Evolutionary conservation across 2,113 vertebrate genomes (phyloP).

Genomic region (Cichladusa arquata): DNA sequence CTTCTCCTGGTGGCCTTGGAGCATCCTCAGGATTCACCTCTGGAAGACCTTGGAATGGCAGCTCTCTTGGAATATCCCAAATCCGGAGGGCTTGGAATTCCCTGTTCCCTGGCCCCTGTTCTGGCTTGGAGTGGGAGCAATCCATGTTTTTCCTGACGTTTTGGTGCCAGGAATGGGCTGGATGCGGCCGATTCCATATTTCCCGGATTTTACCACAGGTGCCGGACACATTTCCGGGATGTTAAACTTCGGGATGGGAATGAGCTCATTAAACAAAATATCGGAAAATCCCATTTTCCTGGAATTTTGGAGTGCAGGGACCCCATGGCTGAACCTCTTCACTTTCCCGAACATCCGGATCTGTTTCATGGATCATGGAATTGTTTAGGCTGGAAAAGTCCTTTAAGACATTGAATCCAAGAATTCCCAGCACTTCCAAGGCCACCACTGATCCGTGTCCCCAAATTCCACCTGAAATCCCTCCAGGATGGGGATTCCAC

Average conservation of each 20-base stretch:
- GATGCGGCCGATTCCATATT: rapidly evolving
- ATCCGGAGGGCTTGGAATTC: neutral
- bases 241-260: neutral
- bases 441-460: neutral
- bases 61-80: neutral
- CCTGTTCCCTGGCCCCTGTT: neutral
- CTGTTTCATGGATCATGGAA: neutral
- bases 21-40: neutral
- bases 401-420: neutral
- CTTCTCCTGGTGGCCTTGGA: neutral
- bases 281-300: neutral
- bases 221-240: rapidly evolving
- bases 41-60: rapidly evolving
- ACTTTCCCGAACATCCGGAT: neutral
- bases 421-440: neutral
- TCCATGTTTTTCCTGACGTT: rapidly evolving
- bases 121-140: rapidly evolving
- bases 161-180: neutral
- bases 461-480: neutral
- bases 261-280: rapidly evolving
- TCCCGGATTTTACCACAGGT: neutral
- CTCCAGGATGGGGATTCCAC: neutral
- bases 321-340: neutral
- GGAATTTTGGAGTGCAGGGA: neutral
- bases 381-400: neutral